Evolutionary conservation across 2,797 vertebrate genomes (phyloP).

Genomic region (Peromyscus melanophrys): DNA sequence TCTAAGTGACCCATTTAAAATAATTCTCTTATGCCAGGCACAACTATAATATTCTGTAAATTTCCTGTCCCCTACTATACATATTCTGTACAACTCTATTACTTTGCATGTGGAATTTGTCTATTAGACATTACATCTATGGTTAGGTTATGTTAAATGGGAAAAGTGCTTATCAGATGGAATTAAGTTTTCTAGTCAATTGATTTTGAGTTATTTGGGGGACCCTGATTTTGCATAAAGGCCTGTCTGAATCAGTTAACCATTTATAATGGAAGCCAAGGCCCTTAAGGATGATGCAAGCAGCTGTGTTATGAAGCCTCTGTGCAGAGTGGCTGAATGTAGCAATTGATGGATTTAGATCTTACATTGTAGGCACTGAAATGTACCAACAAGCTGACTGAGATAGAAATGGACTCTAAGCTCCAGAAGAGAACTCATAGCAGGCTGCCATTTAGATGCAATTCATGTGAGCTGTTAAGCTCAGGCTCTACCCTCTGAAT

Average conservation of each 20-base stretch:
- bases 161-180: not conserved
- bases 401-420: not conserved
- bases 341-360: not conserved
- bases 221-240: not conserved
- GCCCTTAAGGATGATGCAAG: not conserved
- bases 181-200: not conserved
- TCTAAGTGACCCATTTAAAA: not conserved
- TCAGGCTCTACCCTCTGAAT: not conserved
- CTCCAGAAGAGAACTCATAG: not conserved
- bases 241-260: not conserved
- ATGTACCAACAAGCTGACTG: too few species aligned
- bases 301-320: not conserved
- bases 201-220: not conserved
- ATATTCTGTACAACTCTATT: not conserved
- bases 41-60: not conserved
- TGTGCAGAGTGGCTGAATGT: not conserved
- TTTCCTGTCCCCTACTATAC: not conserved
- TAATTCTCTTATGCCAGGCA: not conserved
- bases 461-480: not conserved
- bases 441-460: not conserved
- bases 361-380: too few species aligned
- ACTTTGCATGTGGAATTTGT: not conserved
- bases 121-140: not conserved
- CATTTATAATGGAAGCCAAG: not conserved
- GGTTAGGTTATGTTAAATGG: not conserved